These are phyloP conservation scores for Borostomias antarcticus DNA, from an alignment of 2,797 vertebrate genomes.

Conservation along the genomic window DNA sequence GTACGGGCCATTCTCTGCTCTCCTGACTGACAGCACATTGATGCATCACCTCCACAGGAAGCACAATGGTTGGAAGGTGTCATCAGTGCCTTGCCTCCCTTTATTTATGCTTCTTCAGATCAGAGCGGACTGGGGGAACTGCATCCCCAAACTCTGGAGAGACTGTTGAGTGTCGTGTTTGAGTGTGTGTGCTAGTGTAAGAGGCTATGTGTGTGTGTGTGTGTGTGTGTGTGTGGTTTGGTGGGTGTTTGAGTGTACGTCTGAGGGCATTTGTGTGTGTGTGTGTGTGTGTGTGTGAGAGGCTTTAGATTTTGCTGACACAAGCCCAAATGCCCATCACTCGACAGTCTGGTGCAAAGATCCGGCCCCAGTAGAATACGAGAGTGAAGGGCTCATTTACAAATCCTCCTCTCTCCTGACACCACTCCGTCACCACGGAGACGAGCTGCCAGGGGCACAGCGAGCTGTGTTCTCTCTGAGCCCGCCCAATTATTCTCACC, in stretches of 20 bases:
- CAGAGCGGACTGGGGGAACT: slow-evolving; percentile 30
- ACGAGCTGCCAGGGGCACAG: slow-evolving; percentile 18
- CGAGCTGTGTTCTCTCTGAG: slow-evolving; percentile 35
- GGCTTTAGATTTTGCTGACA: slow-evolving; percentile 56
- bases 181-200: background rate
- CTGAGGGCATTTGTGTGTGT: no score
- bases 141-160: slow-evolving; percentile 23
- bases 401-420: slow-evolving; percentile 28
- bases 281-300: background rate
- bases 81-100: slow-evolving; percentile 34
- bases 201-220: background rate
- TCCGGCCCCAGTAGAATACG: slow-evolving; percentile 32
- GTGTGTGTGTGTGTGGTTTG: background rate
- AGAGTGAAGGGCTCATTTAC: slow-evolving; percentile 50
- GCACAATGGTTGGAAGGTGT: slow-evolving; percentile 15
- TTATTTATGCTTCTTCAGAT: slow-evolving; percentile 46
- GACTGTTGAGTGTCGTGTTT: background rate
- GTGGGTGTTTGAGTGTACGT: slow-evolving; percentile 11
- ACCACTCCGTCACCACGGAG: slow-evolving; percentile 21
- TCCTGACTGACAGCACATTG: slow-evolving; percentile 4
- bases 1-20: background rate
- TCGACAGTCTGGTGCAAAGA: slow-evolving; percentile 37
- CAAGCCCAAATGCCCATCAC: slow-evolving; percentile 44
- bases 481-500: background rate
- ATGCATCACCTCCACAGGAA: slow-evolving; percentile 13